Evolutionary conservation across 2,888 invertebrate genomes (phyloP).

Genomic region (Caprella mutica): DNA sequence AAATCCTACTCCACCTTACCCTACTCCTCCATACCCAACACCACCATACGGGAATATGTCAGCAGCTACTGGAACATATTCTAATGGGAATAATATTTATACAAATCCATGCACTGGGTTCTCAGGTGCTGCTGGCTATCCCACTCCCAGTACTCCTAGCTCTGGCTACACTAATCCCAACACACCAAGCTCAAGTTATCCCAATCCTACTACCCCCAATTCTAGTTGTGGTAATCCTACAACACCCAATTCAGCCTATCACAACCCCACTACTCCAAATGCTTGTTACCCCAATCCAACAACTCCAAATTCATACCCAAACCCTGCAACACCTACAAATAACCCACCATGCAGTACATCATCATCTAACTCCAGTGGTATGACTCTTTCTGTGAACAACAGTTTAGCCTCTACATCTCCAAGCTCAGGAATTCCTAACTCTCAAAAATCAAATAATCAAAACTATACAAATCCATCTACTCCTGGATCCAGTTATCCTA

Average conservation of each 20-base stretch:
- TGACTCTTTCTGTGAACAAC: no score
- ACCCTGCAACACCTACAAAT: neutral
- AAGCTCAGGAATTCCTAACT: no score
- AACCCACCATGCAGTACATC: no score
- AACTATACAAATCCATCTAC: no score
- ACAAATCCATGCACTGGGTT: constrained; percentile 1
- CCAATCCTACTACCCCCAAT: constrained; percentile 3
- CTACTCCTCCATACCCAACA: constrained; percentile 4
- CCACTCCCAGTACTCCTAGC: constrained; percentile 6
- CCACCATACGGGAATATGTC: constrained; percentile 4
- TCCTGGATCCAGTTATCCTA: no score
- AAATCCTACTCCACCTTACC: neutral
- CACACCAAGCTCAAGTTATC: constrained; percentile 7
- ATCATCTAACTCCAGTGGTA: no score
- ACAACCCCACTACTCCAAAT: constrained; percentile 3
- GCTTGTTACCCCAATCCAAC: neutral
- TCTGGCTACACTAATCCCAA: constrained; percentile 10
- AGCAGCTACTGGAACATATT: neutral
- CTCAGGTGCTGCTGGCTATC: constrained; percentile 3
- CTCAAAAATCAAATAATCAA: no score
- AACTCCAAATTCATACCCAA: neutral
- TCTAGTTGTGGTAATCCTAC: neutral
- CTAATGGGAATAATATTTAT: neutral
- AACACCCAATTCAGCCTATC: constrained; percentile 4
- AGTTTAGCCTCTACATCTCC: no score